Evolutionary conservation across 2,113 vertebrate species (phyloP), one percentile per base, ranked within the genome.

Genomic region (Syrrhaptes paradoxus): DNA sequence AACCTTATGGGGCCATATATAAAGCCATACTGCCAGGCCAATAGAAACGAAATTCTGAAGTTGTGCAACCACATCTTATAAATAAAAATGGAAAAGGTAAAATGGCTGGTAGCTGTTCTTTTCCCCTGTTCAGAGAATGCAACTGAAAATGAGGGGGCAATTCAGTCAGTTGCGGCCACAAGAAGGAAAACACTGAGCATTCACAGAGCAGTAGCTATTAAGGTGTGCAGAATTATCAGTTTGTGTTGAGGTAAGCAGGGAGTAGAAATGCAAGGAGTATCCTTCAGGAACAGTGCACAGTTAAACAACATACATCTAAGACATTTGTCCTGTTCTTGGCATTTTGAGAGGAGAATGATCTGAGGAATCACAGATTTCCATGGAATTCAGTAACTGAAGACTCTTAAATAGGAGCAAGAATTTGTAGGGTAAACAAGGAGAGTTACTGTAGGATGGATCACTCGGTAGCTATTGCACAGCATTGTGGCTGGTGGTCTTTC

Each of bases 1-100:
- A 90, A 63, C 65, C 78, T 96, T 86, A 77, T 66, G 68, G 85
- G 66, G 66, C 79, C 77, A 32, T 86, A 93, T 96, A 87, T 88
- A 85, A 92, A 94, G 81, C 58, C 62, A 63, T 90, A 51, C 66
- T 91, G 82, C 85, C 90, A 87, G 81, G 78, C 75, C 81, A 81
- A 17, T 81, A 81, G 79, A 89, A 91, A 76, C 26, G 36, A 76
- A 87, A 81, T 81, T 82, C 45, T 6, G 6, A 75, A 86, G 70
- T 65, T 84, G 65, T 86, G 34, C 79, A 71, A 36, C 59, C 57
- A 70, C 41, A 58, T 89, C 66, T 48, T 84, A 51, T 78, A 90
- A 89, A 85, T 63, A 91, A 89, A 80, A 89, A 68, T 29, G 32
- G 63, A 66, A 38, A 51, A 41, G 19, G 70, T 91, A 80, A 83